Percentiles rank a stretch among this genome's conserved stretches.
These are phyloP conservation scores for Erethizon dorsatum DNA, from an alignment of 2,797 vertebrate genomes.

Conservation along the genomic window DNA sequence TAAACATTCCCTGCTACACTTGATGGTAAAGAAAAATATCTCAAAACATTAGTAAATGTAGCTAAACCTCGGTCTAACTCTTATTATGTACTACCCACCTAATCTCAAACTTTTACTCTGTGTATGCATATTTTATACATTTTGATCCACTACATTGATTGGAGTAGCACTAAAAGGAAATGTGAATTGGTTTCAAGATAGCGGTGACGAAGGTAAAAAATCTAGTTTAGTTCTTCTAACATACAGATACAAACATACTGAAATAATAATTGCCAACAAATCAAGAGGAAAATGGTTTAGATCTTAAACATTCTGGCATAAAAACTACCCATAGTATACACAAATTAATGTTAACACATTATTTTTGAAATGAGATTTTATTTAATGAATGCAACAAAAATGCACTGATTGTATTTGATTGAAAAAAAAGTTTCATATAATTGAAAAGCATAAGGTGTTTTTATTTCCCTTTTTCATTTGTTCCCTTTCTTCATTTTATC, in stretches of 20 bases:
- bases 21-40: neutral
- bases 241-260: neutral
- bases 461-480: slow-evolving; percentile 47
- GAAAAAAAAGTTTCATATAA: slow-evolving; percentile 44
- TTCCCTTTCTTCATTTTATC: slow-evolving; percentile 7
- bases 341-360: neutral
- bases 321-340: neutral
- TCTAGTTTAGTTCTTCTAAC: neutral
- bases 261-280: slow-evolving; percentile 24
- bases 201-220: neutral
- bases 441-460: slow-evolving; percentile 31
- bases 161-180: slow-evolving; percentile 26
- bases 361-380: slow-evolving; percentile 68
- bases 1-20: neutral
- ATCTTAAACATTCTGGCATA: slow-evolving; percentile 5
- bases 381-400: slow-evolving; percentile 50
- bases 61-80: neutral
- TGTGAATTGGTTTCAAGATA: neutral
- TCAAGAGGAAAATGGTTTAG: slow-evolving; percentile 39
- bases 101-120: neutral
- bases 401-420: slow-evolving; percentile 57
- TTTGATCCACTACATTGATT: neutral
- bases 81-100: neutral
- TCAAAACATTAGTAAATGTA: neutral
- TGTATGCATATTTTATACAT: neutral